Conservation (phyloP, 2,797 vertebrate genomes). For the Gambelia wislizenii region DNA sequence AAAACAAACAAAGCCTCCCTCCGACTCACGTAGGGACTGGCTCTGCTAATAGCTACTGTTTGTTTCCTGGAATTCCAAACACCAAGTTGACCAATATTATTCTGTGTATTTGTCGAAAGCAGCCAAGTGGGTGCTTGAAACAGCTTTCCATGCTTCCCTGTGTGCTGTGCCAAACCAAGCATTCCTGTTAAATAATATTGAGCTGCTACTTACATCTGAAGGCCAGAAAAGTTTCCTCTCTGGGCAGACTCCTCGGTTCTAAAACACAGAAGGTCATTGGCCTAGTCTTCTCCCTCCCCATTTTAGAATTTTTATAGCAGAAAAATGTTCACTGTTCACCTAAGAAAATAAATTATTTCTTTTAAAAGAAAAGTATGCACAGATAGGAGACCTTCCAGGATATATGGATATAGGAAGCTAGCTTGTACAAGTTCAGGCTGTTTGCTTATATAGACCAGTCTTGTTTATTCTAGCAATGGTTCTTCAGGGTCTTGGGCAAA, state of each 20-base stretch:
- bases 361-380: background rate
- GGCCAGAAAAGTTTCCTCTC: constrained; percentile 15
- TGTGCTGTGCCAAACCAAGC: constrained; percentile 49
- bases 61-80: constrained; percentile 74
- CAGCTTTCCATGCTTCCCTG: constrained; percentile 39
- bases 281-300: too few relatives aligned
- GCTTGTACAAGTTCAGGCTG: background rate
- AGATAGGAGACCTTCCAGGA: background rate
- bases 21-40: background rate
- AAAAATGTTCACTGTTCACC: background rate
- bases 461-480: too few relatives aligned
- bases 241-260: background rate
- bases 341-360: background rate
- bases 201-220: constrained; percentile 34
- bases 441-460: background rate
- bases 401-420: background rate
- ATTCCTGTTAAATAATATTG: constrained; percentile 37
- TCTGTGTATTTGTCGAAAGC: constrained; percentile 54
- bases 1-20: constrained; percentile 1
- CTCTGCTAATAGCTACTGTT: constrained; percentile 68
- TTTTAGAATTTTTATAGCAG: background rate
- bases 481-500: too few relatives aligned
- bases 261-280: background rate
- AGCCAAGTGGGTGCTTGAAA: constrained; percentile 24
- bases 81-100: constrained; percentile 45